These are phyloP conservation scores for Aporophyla nigra DNA, from an alignment of 2,888 invertebrate species.

Conservation along the genomic window DNA sequence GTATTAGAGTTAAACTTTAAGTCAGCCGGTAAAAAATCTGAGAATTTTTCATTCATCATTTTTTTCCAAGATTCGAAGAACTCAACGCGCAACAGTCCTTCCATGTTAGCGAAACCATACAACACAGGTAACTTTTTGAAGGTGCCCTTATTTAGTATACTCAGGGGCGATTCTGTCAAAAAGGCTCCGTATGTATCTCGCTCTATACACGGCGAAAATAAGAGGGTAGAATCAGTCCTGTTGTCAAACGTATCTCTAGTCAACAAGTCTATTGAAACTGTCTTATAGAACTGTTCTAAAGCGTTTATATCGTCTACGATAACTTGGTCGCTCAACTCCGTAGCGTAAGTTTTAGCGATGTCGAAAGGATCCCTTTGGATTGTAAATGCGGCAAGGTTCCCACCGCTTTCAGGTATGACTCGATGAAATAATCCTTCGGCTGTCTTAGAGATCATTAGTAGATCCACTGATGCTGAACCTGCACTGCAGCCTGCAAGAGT, in stretches of 20 bases:
- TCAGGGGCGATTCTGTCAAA: conserved; percentile 62
- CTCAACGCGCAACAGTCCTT: conserved; percentile 63
- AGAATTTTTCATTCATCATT: conserved; percentile 77
- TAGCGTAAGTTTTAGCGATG: conserved; percentile 72
- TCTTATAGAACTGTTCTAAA: conserved; percentile 77
- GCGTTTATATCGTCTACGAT: conserved; percentile 71
- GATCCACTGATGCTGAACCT: conserved; percentile 71
- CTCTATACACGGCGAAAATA: conserved; percentile 67
- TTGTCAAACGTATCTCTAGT: conserved; percentile 62
- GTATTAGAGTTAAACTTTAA: conserved; percentile 68
- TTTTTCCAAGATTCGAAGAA: conserved; percentile 50
- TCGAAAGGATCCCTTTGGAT: conserved; percentile 73
- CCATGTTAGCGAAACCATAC: conserved; percentile 71
- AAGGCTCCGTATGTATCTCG: conserved; percentile 14
- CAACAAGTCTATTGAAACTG: conserved; percentile 28
- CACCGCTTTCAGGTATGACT: conserved; percentile 75
- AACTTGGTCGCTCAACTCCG: conserved; percentile 60
- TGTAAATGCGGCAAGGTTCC: conserved; percentile 64
- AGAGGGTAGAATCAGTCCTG: conserved; percentile 60
- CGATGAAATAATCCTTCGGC: conserved; percentile 73
- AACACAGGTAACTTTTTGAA: conserved; percentile 67
- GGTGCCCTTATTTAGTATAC: conserved; percentile 71
- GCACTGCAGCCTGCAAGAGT: conserved; percentile 74
- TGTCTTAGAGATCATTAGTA: conserved; percentile 71
- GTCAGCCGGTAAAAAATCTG: conserved; percentile 61